These are phyloP conservation scores for Megaceryle alcyon DNA, from an alignment of 2,797 vertebrate species.

Conservation along the genomic window DNA sequence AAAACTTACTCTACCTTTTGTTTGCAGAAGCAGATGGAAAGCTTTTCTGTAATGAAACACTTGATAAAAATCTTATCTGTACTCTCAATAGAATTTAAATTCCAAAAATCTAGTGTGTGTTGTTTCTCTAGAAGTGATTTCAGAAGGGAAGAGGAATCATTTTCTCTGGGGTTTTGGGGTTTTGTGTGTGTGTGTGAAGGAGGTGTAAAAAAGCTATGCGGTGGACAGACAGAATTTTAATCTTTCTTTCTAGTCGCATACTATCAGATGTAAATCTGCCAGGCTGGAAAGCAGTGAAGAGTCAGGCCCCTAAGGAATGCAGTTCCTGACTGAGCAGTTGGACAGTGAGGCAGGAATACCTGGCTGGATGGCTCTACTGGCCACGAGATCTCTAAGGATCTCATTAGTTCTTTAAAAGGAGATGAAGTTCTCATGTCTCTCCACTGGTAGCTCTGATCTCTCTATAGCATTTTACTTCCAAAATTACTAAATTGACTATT, in stretches of 20 bases:
- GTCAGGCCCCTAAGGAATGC: neutral
- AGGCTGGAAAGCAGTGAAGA: neutral
- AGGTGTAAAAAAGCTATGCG: neutral
- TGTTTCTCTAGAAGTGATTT: neutral
- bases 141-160: neutral
- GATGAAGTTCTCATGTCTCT: neutral
- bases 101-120: neutral
- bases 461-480: neutral
- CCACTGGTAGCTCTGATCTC: neutral
- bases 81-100: neutral
- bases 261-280: neutral
- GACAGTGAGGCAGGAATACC: neutral
- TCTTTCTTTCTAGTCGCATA: neutral
- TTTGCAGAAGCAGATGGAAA: neutral
- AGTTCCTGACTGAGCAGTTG: neutral
- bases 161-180: neutral
- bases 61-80: neutral
- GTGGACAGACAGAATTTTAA: neutral
- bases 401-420: neutral
- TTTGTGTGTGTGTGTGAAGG: neutral
- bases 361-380: neutral
- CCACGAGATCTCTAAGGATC: neutral
- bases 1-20: neutral
- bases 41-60: neutral
- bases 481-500: neutral